A percentile compares a stretch with the other conserved stretches of the same genome.
Evolutionary conservation across 2,113 vertebrate genomes (phyloP).

Genomic region (Agapornis roseicollis): DNA sequence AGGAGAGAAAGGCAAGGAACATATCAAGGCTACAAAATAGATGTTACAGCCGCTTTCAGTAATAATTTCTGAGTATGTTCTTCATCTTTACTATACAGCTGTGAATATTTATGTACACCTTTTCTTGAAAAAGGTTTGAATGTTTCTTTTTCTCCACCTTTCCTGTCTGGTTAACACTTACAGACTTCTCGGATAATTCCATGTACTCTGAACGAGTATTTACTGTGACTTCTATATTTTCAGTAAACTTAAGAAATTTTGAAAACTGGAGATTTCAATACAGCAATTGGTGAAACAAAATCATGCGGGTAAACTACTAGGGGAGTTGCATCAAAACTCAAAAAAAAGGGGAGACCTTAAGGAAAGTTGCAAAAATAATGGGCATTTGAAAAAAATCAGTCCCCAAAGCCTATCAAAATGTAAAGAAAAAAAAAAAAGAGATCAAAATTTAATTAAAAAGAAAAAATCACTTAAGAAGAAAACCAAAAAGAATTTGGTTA

Average conservation of each 20-base stretch:
- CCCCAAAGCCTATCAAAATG: fast-evolving
- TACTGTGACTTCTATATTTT: neutral
- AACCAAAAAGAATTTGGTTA: fast-evolving
- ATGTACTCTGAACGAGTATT: neutral
- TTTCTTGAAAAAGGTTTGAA: neutral
- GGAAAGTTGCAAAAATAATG: neutral
- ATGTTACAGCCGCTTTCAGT: neutral
- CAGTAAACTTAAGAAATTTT: neutral
- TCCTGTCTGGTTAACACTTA: neutral
- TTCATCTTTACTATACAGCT: neutral
- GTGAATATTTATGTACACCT: neutral
- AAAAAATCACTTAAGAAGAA: neutral
- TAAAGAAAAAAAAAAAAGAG: neutral
- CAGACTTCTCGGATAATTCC: neutral
- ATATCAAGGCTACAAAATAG: neutral
- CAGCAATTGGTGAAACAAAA: neutral
- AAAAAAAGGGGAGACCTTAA: neutral
- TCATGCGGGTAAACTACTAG: neutral
- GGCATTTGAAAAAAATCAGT: fast-evolving
- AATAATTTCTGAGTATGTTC: neutral
- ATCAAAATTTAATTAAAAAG: neutral
- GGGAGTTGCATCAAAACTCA: neutral
- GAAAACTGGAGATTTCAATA: neutral
- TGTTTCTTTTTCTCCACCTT: neutral
- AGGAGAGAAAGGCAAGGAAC: neutral